Conservation (phyloP, 2,888 invertebrate genomes). For the Palloptera scutellata region DNA sequence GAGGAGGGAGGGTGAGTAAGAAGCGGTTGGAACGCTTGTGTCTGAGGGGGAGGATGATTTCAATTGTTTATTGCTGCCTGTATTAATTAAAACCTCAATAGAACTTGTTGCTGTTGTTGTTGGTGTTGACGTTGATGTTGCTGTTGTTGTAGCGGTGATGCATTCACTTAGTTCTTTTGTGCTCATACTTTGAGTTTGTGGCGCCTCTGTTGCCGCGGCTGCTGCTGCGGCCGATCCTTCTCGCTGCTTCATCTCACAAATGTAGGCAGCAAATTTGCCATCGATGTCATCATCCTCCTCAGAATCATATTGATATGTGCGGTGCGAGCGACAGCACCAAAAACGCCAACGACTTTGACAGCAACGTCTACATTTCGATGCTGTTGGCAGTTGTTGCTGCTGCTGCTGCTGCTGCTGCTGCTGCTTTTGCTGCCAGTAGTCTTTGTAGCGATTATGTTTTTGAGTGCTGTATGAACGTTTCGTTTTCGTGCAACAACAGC, state of each 20-base stretch:
- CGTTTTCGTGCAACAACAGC: constrained; percentile 1
- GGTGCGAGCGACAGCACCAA: constrained; percentile 37
- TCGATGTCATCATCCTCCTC: constrained; percentile 60
- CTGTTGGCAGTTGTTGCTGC: background rate
- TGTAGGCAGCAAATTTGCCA: constrained; percentile 58
- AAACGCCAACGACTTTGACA: constrained; percentile 39
- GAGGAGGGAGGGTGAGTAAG: too few relatives aligned
- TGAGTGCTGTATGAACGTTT: constrained; percentile 25
- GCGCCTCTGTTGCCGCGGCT: constrained; percentile 12
- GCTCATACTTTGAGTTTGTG: constrained; percentile 27
- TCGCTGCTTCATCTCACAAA: constrained; percentile 53
- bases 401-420: constrained; percentile 19
- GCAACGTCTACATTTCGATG: constrained; percentile 23
- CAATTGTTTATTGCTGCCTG: too few relatives aligned
- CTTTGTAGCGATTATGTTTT: constrained; percentile 24
- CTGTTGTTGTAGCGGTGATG: constrained; percentile 23
- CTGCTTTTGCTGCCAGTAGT: constrained; percentile 30
- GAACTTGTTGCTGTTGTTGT: background rate
- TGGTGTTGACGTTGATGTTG: constrained; percentile 31
- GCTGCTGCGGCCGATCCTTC: constrained; percentile 36
- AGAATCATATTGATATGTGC: constrained; percentile 46
- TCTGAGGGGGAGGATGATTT: too few relatives aligned
- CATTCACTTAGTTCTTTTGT: constrained; percentile 15
- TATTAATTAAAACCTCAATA: too few relatives aligned
- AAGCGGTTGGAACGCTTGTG: too few relatives aligned